Conservation (phyloP, 2,888 invertebrate genomes). For the Drosophila demipolita region DNA sequence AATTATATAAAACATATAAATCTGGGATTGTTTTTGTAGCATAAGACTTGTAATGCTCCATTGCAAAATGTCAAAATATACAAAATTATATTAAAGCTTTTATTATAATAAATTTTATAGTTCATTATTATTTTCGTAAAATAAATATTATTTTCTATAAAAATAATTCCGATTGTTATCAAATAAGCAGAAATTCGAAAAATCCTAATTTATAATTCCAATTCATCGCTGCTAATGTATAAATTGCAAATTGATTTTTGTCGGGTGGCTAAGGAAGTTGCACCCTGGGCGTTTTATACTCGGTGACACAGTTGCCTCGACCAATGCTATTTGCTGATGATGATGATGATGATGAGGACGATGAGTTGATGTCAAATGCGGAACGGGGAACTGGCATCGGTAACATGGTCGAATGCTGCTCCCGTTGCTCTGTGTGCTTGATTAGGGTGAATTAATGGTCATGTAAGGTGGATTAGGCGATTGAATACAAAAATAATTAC, state of each 20-base stretch:
- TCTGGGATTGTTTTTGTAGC: background rate
- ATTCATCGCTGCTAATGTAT: background rate
- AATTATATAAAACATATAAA: background rate
- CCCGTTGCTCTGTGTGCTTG: slow-evolving; percentile 55
- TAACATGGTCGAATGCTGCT: slow-evolving; percentile 13
- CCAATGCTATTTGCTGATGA: slow-evolving; percentile 5
- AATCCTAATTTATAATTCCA: background rate
- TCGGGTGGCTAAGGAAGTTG: slow-evolving; percentile 33
- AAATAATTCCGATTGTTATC: too few species aligned
- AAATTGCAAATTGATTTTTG: slow-evolving; percentile 25
- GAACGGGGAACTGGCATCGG: slow-evolving; percentile 34
- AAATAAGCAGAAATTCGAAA: background rate
- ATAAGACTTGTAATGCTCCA: background rate
- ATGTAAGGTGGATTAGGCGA: slow-evolving; percentile 84
- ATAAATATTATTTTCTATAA: background rate
- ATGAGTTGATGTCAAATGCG: slow-evolving; percentile 73
- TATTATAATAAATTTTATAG: too few species aligned
- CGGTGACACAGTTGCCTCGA: slow-evolving; percentile 40
- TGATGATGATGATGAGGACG: slow-evolving; percentile 54
- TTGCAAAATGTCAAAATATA: too few species aligned
- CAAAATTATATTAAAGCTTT: too few species aligned
- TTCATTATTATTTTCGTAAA: background rate
- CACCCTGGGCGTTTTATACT: slow-evolving; percentile 27
- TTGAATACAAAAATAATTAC: slow-evolving; percentile 84
- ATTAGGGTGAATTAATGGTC: slow-evolving; percentile 85